Percentiles rank a stretch among this genome's conserved stretches.
Conservation (phyloP, 30 jellyfish, hydroid and myxozoan genomes). For the Chironex yamaguchii region DNA sequence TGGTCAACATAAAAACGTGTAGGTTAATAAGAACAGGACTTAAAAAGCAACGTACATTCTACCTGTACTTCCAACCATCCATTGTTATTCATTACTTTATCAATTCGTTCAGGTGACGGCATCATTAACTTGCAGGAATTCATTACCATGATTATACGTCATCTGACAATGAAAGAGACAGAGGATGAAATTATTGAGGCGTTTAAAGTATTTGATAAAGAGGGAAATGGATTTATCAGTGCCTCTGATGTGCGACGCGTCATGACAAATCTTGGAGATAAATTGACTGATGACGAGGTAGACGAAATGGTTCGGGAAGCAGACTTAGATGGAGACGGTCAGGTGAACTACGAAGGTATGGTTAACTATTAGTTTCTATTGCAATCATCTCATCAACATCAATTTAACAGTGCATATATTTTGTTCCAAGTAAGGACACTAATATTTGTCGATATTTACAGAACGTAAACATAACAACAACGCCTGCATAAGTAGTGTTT, state of each 20-base stretch:
- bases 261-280: conserved; percentile 94
- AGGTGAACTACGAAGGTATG: conserved; percentile 93
- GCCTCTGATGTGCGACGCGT: conserved; percentile 90
- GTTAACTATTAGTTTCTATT: too few species aligned
- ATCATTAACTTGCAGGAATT: conserved; percentile 79
- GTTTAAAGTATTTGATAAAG: conserved; percentile 90
- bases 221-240: conserved; percentile 89
- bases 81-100: too few species aligned
- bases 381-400: too few species aligned
- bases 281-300: conserved; percentile 86
- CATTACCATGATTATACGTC: conserved; percentile 67
- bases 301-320: conserved; percentile 93
- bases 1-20: too few species aligned
- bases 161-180: conserved; percentile 70
- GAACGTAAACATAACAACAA: too few species aligned
- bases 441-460: too few species aligned
- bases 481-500: too few species aligned
- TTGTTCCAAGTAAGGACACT: too few species aligned
- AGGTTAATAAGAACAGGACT: too few species aligned
- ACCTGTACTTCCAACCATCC: too few species aligned
- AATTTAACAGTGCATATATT: too few species aligned
- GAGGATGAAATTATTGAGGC: conserved; percentile 93
- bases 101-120: conserved; percentile 77
- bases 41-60: too few species aligned
- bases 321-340: conserved; percentile 96